Evolutionary conservation across 2,113 vertebrate species (phyloP), one percentile per base, ranked within the genome.

Genomic region (Kryptolebias marmoratus): DNA sequence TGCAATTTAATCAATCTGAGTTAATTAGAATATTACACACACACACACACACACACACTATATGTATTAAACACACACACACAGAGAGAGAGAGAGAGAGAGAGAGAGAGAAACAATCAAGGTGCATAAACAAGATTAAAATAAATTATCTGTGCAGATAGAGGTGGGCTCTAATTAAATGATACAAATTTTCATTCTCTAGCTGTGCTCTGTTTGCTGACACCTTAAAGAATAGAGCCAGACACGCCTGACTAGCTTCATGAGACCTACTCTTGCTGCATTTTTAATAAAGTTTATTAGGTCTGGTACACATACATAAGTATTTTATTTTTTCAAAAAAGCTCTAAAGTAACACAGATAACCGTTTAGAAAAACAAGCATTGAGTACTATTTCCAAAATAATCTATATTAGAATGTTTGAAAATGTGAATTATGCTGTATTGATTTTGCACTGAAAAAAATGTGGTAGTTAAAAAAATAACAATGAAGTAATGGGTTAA

Each of bases 91-190:
- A 22, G 22, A 22, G 22, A 22, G 22, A 22, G 22, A 22, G 22
- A 75, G 80, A 80, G 88, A 92, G 83, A 89, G 89, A 84, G 80
- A 92, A 90, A 89, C 87, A 90, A 94, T 94, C 87, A 90, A 90
- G 90, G 84, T 87, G 88, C 82, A 90, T 86, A 92, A 93, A 93
- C 85, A 85, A 91, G 89, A 93, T 93, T 91, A 91, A 88, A 93
- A 94, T 85, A 89, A 93, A 93, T 93, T 90, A 89, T 90, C 75
- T 83, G 64, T 55, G 86, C 86, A 86, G 68, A 73, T 83, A 90
- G 87, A 86, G 81, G 77, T 81, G 4, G 52, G 84, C 77, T 73
- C 75, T 93, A 90, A 94, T 93, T 92, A 91, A 91, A 93, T 83
- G 56, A 90, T 86, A 81, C 85, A 93, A 91, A 93, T 93, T 91